Evolutionary conservation across 2,888 invertebrate species (phyloP).

Genomic region (Drosophila diplacantha): DNA sequence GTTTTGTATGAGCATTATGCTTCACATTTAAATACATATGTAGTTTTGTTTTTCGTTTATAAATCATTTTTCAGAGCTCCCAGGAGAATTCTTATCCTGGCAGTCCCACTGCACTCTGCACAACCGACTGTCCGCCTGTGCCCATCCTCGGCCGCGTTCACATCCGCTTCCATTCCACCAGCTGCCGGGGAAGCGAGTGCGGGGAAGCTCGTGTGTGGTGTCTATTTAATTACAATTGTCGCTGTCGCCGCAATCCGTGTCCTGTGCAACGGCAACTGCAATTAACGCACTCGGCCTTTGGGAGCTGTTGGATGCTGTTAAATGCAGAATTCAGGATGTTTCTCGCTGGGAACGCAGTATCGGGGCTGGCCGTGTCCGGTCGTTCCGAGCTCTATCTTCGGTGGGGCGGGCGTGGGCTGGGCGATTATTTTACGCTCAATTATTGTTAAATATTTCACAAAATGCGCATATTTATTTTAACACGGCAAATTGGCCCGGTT

Average conservation of each 20-base stretch:
- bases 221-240: conserved; percentile 76
- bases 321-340: conserved; percentile 29
- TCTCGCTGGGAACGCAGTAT: conserved; percentile 33
- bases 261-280: conserved; percentile 52
- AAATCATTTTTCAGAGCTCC: conserved; percentile 1
- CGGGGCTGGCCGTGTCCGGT: conserved; percentile 27
- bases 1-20: background rate
- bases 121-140: background rate
- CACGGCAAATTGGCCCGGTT: conserved; percentile 51
- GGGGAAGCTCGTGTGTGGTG: conserved; percentile 59
- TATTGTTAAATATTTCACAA: conserved; percentile 76
- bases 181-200: background rate
- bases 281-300: conserved; percentile 51
- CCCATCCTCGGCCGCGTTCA: background rate
- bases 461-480: conserved; percentile 66
- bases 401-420: conserved; percentile 35
- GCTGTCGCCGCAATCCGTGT: conserved; percentile 74
- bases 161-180: conserved; percentile 5
- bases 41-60: background rate
- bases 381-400: conserved; percentile 41
- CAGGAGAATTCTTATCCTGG: background rate
- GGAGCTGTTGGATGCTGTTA: conserved; percentile 21
- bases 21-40: background rate
- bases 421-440: conserved; percentile 76
- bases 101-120: background rate